Evolutionary conservation across 2,113 vertebrate species (phyloP), one percentile per base, ranked within the genome.

Genomic region (Aplodontia rufa): DNA sequence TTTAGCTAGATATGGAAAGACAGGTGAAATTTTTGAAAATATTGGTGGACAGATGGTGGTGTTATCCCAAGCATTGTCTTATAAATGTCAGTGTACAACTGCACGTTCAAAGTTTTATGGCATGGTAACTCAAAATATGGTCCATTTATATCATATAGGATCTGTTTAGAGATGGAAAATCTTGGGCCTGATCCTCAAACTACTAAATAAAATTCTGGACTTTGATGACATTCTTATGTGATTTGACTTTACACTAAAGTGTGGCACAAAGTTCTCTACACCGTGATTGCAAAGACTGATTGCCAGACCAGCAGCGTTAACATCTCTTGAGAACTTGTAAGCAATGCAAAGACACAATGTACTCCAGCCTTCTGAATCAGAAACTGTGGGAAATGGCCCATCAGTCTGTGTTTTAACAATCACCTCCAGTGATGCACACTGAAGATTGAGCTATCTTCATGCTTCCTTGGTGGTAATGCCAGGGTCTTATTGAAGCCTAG

Each of bases 1-100:
- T 84, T 58, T 30, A 76, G 6, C 10, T 47, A 40, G 47, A 10
- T 71, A 22, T 71, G 51, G 17, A 88, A 68, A 89, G 5, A 37
- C 2, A 60, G 35, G 7, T 51, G 16, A 49, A 17, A 0, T 10
- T 68, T 35, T 19, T 45, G 24, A 92, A 71, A 24, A 90, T 5
- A 85, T 0, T 72, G 30, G 30, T 28, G 17, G 49, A 22, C 10
- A 1, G 1, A 1, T 53, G 10, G 2, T 35, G 2, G 3, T 4
- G 9, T 62, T 87, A 69, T 92, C 69, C 28, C 13, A 86, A n/a
- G 28, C 19, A 32, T 40, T 45, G 8, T 16, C n/a, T 40, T 91
- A 22, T 47, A 45, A 78, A 30, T 37, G 49, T 55, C 35, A 47
- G 55, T 22, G 19, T 64, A 83, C 5, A 51, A 2, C 11, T 69